Evolutionary conservation across 2,888 invertebrate species (phyloP), one percentile per base, ranked within the genome.

Genomic region (Stenchaetothrips biformis): DNA sequence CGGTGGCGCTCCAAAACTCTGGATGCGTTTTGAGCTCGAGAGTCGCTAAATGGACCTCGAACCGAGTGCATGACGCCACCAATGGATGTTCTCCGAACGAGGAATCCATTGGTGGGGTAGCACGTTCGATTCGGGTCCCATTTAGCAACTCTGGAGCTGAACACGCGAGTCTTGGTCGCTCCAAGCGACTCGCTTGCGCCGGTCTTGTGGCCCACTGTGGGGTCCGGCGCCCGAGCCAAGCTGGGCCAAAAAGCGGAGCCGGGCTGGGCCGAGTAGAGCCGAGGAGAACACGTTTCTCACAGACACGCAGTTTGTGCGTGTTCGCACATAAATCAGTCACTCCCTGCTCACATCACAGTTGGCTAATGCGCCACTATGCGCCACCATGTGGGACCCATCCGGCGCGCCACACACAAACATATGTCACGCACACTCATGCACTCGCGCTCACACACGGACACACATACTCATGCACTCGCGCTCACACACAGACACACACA

Each of bases 251-350:
- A 37, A 6, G 53, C 53, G 53, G 53, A 49, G 11, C 8, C 49
- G 53, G 53, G 53, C 53, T 16, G 53, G 53, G 53, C 53, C 53
- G 53, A 53, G 53, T 16, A 2, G 13, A 6, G 53, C 53, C 53
- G 37, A 9, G 53, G 53, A 2, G 53, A 16, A 53, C 53, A 53
- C 53, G 53, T 53, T 53, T 18, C 53, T 53, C 53, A 18, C 53
- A 53, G 53, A 53, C 53, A 53, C 67, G 67, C 67, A 74, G 67
- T 74, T 74, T 74, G 67, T 74, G 67, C 67, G 67, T 74, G 67
- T 21, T 74, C 67, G 67, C 67, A 74, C 67, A 74, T 74, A 74
- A 74, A 74, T 74, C 67, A 74, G 67, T 74, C 67, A 74, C 21
- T 53, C 16, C 53, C 37, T 37, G 37, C 37, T 37, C 37, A 37